Percentiles rank a stretch among this genome's conserved stretches.
Evolutionary conservation across 2,797 vertebrate species (phyloP).

Genomic region (Phrynocephalus guinanensis): DNA sequence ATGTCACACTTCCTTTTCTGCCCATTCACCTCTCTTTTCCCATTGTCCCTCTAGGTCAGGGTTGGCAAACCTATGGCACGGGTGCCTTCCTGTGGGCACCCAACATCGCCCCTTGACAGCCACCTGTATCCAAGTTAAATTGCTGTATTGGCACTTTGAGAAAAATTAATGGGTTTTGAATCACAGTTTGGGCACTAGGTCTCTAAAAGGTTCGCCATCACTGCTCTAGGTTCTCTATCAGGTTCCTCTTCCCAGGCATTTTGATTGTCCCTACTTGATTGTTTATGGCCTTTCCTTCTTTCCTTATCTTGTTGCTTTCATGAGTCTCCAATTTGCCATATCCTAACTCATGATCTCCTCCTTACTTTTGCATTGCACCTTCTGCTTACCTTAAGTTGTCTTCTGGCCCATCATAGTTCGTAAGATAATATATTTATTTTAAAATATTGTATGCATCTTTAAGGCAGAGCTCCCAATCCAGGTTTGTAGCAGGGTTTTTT

Average conservation of each 20-base stretch:
- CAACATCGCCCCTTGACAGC: too few relatives aligned
- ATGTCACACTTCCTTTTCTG: neutral
- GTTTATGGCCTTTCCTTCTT: neutral
- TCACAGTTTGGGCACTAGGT: too few relatives aligned
- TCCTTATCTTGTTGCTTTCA: neutral
- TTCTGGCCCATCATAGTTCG: too few relatives aligned
- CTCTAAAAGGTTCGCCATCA: too few relatives aligned
- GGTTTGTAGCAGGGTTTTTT: neutral
- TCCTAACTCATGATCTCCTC: neutral
- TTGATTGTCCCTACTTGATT: neutral
- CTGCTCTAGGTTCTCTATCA: too few relatives aligned
- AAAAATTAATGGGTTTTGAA: too few relatives aligned
- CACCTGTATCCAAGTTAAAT: too few relatives aligned
- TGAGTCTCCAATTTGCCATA: neutral
- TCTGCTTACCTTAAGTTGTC: neutral
- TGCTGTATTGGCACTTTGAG: too few relatives aligned
- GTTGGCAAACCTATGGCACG: too few relatives aligned
- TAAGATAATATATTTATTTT: too few relatives aligned
- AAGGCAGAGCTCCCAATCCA: neutral
- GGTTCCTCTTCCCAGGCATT: neutral
- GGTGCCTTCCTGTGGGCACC: too few relatives aligned
- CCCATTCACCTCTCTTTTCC: neutral
- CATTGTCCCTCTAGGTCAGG: neutral
- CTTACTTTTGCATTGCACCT: neutral
- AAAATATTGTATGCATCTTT: neutral